phyloP scores from a whole-genome alignment of 2,888 invertebrate genomes.

The Cyclophora punctaria region DNA sequence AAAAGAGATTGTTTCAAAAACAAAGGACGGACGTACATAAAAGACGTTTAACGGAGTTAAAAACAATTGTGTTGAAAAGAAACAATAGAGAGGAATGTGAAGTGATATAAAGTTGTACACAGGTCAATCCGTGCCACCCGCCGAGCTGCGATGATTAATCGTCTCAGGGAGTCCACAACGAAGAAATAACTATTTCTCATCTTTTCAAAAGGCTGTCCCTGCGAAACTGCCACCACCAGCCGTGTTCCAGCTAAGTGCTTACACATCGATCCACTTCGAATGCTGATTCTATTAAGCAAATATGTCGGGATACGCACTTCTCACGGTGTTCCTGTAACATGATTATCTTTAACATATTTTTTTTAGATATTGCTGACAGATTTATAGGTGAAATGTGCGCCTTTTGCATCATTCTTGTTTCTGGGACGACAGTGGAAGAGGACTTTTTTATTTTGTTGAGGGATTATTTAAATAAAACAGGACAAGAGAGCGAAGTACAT shows the following conservation, averaged over 20 bases:
- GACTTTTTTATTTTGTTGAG: no score
- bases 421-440: no score
- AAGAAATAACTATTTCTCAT: constrained; percentile 68
- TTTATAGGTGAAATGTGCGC: no score
- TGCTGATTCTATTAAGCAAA: constrained; percentile 33
- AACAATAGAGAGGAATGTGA: constrained; percentile 28
- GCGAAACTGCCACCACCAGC: constrained; percentile 55
- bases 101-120: constrained; percentile 38
- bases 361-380: no score
- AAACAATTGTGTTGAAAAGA: constrained; percentile 13
- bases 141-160: constrained; percentile 61
- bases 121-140: constrained; percentile 58
- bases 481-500: no score
- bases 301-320: constrained; percentile 16
- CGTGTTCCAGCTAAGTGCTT: constrained; percentile 48
- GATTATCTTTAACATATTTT: no score
- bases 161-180: constrained; percentile 48
- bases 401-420: no score
- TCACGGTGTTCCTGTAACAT: neutral
- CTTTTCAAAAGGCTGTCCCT: constrained; percentile 57
- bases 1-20: no score
- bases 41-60: constrained; percentile 3
- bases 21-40: neutral
- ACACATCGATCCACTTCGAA: constrained; percentile 40
- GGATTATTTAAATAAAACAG: no score